Evolutionary conservation across 2,113 vertebrate species (phyloP).

Genomic region (Pluvialis apricaria): DNA sequence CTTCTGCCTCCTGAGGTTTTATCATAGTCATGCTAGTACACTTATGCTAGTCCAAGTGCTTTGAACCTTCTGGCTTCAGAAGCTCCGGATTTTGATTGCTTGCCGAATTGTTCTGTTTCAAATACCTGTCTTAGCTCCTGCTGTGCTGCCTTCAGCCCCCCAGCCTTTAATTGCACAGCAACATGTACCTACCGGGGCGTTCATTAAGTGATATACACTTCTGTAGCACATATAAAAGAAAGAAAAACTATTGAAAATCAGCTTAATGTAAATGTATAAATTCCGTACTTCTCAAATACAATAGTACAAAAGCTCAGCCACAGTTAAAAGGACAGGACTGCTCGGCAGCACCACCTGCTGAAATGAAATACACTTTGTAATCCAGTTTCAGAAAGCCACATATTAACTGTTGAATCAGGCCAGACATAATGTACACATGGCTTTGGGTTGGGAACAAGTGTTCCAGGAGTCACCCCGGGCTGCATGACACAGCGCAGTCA

Average conservation of each 20-base stretch:
- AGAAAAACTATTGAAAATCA: neutral
- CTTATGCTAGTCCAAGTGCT: neutral
- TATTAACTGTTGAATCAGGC: neutral
- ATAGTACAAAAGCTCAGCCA: neutral
- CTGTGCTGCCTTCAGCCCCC: neutral
- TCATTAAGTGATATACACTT: neutral
- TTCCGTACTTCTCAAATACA: neutral
- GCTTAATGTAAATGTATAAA: neutral
- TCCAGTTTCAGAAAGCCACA: neutral
- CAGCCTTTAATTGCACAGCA: neutral
- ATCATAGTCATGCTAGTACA: neutral
- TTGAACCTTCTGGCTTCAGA: neutral
- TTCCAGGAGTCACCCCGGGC: neutral
- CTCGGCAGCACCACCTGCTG: slow-evolving; percentile 45
- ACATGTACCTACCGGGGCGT: rapidly evolving
- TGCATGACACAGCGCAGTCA: rapidly evolving
- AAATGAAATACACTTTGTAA: neutral
- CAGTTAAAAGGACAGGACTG: neutral
- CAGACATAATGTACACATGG: neutral
- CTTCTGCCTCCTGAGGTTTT: neutral
- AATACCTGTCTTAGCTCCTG: neutral
- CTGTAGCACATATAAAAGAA: neutral
- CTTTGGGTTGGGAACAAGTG: neutral
- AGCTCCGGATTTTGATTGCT: neutral
- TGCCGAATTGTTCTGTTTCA: neutral